Evolutionary conservation across 2,888 invertebrate genomes (phyloP).

Genomic region (Caenorhabditis wallacei): DNA sequence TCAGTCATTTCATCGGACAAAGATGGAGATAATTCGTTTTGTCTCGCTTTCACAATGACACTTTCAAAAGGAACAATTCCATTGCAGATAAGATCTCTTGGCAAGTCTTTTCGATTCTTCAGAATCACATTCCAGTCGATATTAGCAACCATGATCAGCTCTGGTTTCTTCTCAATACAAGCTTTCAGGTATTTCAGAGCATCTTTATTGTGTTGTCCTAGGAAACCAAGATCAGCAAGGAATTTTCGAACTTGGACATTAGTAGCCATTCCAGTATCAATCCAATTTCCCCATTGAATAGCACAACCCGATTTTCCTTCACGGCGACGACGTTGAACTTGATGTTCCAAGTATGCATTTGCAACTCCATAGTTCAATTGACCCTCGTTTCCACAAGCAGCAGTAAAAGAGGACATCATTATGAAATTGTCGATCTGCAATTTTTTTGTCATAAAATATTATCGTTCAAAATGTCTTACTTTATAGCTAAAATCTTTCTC

Average conservation of each 20-base stretch:
- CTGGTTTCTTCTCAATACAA: constrained; percentile 71
- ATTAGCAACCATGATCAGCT: constrained; percentile 73
- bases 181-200: constrained; percentile 73
- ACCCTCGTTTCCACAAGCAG: constrained; percentile 79
- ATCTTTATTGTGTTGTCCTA: constrained; percentile 75
- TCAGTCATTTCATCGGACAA: constrained; percentile 4
- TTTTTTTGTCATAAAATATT: background rate
- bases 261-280: constrained; percentile 80
- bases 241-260: constrained; percentile 65
- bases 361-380: constrained; percentile 80
- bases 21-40: constrained; percentile 31
- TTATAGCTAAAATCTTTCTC: constrained; percentile 60
- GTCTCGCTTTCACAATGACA: constrained; percentile 5
- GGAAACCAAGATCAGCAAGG: constrained; percentile 74
- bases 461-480: constrained; percentile 17
- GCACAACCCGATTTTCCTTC: constrained; percentile 67
- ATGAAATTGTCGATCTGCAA: constrained; percentile 70
- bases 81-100: constrained; percentile 62
- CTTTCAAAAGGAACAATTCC: constrained; percentile 49
- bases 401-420: constrained; percentile 79
- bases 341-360: constrained; percentile 75
- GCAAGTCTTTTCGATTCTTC: constrained; percentile 73
- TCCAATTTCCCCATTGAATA: constrained; percentile 82
- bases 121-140: constrained; percentile 77
- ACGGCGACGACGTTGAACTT: constrained; percentile 57